phyloP scores from a whole-genome alignment of 2,797 vertebrate species.

The Gallinago solitaria region DNA sequence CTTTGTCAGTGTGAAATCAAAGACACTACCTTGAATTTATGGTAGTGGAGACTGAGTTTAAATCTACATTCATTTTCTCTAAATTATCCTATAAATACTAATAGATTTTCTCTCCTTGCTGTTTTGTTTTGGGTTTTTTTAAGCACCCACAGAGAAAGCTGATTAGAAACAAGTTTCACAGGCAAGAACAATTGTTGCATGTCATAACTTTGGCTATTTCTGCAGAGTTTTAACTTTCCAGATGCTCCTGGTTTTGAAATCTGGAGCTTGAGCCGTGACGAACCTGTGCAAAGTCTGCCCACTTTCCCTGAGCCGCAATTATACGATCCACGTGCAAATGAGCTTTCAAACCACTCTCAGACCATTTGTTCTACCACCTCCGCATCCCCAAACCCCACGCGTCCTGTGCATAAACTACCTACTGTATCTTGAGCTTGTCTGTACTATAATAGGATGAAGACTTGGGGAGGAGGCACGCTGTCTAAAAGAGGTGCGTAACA shows the following conservation, averaged over 20 bases:
- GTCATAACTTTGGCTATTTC: neutral
- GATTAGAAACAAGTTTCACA: neutral
- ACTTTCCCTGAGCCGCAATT: slow-evolving; percentile 37
- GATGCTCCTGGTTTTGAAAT: slow-evolving; percentile 8
- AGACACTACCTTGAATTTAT: neutral
- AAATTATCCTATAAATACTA: slow-evolving; percentile 4
- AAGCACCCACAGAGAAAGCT: neutral
- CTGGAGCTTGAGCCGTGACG: neutral
- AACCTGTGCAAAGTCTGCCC: slow-evolving; percentile 46
- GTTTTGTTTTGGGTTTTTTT: neutral
- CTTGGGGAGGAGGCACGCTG: slow-evolving; percentile 27
- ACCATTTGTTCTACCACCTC: slow-evolving; percentile 52
- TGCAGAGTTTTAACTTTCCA: slow-evolving; percentile 33
- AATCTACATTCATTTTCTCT: neutral
- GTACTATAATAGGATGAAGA: slow-evolving; percentile 31
- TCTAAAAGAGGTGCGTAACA: slow-evolving; percentile 59
- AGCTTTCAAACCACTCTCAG: slow-evolving; percentile 54
- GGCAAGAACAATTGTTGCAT: slow-evolving; percentile 21
- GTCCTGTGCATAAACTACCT: neutral
- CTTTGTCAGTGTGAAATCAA: slow-evolving; percentile 7
- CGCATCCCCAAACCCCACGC: neutral
- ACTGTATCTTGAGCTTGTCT: slow-evolving; percentile 42
- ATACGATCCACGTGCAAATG: slow-evolving; percentile 50
- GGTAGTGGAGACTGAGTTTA: neutral
- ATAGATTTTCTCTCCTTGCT: neutral